phyloP scores from a whole-genome alignment of 2,113 vertebrate genomes.

The Smithornis capensis region DNA sequence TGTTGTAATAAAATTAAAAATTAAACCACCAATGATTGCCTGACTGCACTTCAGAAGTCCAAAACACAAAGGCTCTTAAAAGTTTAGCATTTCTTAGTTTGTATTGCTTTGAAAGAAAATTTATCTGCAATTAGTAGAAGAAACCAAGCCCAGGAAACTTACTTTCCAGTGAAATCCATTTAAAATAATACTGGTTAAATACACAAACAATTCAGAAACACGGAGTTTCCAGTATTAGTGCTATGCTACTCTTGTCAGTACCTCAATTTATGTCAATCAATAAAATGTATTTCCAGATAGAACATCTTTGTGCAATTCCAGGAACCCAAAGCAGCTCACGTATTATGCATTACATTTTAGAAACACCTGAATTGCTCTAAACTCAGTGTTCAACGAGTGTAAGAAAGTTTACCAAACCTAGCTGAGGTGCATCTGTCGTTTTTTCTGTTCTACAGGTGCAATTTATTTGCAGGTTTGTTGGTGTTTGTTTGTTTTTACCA shows the following conservation, averaged over 20 bases:
- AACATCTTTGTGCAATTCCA: not conserved
- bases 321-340: not conserved
- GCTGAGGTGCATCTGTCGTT: not conserved
- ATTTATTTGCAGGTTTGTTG: not conserved
- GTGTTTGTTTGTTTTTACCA: not conserved
- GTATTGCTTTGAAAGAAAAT: not conserved
- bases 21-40: not conserved
- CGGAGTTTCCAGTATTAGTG: fast-evolving
- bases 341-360: not conserved
- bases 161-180: not conserved
- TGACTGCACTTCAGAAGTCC: not conserved
- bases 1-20: not conserved
- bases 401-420: not conserved
- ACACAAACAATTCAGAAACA: not conserved
- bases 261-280: not conserved
- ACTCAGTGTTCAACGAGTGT: not conserved
- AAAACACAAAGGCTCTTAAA: not conserved
- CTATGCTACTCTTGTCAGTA: not conserved
- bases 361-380: not conserved
- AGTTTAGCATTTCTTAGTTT: not conserved
- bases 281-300: not conserved
- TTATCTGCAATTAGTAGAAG: not conserved
- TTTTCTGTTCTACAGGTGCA: not conserved
- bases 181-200: not conserved
- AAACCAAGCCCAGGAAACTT: not conserved